These are phyloP conservation scores for Zaprionus ghesquierei DNA, from an alignment of 1,140 invertebrate species.

Conservation along the genomic window DNA sequence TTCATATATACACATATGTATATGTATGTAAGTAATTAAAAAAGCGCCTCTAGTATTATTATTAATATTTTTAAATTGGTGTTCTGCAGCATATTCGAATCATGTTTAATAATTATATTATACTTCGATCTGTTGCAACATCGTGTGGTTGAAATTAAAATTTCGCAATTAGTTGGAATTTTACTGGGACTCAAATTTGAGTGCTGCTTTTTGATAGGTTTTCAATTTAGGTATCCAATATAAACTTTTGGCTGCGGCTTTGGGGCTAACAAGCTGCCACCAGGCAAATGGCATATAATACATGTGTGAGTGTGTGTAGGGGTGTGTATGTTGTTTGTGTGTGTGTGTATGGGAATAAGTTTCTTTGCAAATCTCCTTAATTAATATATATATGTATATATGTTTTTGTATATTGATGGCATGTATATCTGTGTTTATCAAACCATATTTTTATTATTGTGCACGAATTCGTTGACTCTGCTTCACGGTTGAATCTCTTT, in stretches of 20 bases:
- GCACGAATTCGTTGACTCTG: constrained; percentile 82
- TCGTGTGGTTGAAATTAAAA: constrained; percentile 27
- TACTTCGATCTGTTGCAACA: constrained; percentile 6
- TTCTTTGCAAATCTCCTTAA: constrained; percentile 22
- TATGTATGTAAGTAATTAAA: constrained; percentile 32
- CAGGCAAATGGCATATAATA: constrained; percentile 40
- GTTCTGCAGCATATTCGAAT: constrained; percentile 45
- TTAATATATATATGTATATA: constrained; percentile 18
- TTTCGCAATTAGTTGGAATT: constrained; percentile 60
- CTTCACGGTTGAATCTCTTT: constrained; percentile 31
- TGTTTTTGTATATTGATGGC: constrained; percentile 8
- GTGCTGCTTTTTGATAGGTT: constrained; percentile 11
- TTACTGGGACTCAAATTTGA: constrained; percentile 20
- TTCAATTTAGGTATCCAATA: constrained; percentile 17
- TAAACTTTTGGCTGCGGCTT: constrained; percentile 29
- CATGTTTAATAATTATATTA: constrained; percentile 15
- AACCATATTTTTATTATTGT: constrained; percentile 68
- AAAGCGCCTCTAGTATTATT: constrained; percentile 44
- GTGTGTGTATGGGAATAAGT: constrained; percentile 1
- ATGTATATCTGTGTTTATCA: constrained; percentile 13
- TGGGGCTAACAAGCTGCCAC: constrained; percentile 38
- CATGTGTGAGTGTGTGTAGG: constrained; percentile 13
- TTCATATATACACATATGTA: constrained; percentile 16
- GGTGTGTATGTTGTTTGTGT: neutral
- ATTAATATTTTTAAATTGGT: constrained; percentile 56